A percentile compares a stretch with the other conserved stretches of the same genome.
phyloP scores from a whole-genome alignment of 2,888 invertebrate species.

The Synanthedon andrenaeformis region DNA sequence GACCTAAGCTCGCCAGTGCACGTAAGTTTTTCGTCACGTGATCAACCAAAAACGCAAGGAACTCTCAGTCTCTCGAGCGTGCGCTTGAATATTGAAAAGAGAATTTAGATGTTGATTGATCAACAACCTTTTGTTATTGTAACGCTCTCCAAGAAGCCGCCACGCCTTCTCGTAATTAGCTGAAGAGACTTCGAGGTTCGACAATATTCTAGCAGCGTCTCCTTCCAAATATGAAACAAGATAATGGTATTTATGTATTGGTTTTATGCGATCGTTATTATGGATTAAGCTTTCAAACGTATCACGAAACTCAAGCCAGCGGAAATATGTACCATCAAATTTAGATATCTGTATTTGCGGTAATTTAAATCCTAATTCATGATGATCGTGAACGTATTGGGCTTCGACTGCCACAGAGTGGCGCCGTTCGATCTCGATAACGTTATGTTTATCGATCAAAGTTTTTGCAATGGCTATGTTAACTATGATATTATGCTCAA shows the following conservation, averaged over 20 bases:
- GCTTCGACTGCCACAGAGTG: background rate
- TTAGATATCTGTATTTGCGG: constrained; percentile 13
- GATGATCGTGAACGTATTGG: constrained; percentile 2
- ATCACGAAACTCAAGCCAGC: constrained; percentile 15
- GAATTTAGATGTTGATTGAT: constrained; percentile 12
- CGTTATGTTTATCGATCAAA: too few species aligned
- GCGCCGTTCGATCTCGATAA: background rate
- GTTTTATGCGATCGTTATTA: constrained; percentile 10
- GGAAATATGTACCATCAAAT: constrained; percentile 14
- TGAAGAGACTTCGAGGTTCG: constrained; percentile 8
- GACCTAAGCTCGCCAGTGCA: constrained; percentile 10
- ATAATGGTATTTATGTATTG: constrained; percentile 13
- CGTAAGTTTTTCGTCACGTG: constrained; percentile 13
- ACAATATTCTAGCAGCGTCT: constrained; percentile 11
- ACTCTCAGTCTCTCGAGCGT: constrained; percentile 8
- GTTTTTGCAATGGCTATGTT: too few species aligned
- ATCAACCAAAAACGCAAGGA: constrained; percentile 11
- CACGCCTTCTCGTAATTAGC: constrained; percentile 8
- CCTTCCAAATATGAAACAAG: constrained; percentile 11
- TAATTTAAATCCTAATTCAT: constrained; percentile 7
- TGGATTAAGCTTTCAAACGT: constrained; percentile 13
- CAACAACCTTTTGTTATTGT: constrained; percentile 8
- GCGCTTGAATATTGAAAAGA: constrained; percentile 8
- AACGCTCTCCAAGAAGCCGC: constrained; percentile 6
- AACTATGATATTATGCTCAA: too few species aligned